Conservation (phyloP, 2,797 vertebrate genomes). For the Graptemys geographica region DNA sequence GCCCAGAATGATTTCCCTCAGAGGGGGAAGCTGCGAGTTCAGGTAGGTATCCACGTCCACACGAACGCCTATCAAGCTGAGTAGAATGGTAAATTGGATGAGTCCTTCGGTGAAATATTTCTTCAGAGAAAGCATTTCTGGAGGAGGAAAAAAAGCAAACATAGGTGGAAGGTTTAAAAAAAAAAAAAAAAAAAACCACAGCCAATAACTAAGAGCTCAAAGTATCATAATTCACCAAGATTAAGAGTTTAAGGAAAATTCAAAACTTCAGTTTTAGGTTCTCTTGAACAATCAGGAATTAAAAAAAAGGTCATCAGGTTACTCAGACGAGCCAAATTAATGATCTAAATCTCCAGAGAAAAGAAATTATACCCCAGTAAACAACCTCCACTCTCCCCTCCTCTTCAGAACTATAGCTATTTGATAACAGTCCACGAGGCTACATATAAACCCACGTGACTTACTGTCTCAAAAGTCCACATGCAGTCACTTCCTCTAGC, state of each 20-base stretch:
- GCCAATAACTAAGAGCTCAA: fast-evolving
- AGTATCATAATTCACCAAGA: fast-evolving
- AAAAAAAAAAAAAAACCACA: too few relatives aligned
- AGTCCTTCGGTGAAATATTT: slow-evolving; percentile 99
- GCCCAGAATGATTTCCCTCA: slow-evolving; percentile 99
- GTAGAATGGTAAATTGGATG: slow-evolving; percentile 99
- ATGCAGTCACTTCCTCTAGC: slow-evolving; percentile 56
- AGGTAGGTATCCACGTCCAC: slow-evolving; percentile 99
- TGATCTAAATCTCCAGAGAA: fast-evolving
- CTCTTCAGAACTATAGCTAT: slow-evolving; percentile 23
- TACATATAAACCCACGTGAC: slow-evolving; percentile 36
- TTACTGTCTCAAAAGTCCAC: slow-evolving; percentile 78
- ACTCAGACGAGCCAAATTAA: not conserved
- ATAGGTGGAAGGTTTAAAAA: not conserved
- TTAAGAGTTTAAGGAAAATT: fast-evolving
- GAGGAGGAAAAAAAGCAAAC: not conserved
- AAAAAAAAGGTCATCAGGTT: not conserved
- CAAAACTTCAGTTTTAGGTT: fast-evolving
- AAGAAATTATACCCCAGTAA: slow-evolving; percentile 4
- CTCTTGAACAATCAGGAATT: too few relatives aligned
- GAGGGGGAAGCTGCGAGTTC: slow-evolving; percentile 94
- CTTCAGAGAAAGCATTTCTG: slow-evolving; percentile 99
- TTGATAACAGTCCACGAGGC: slow-evolving; percentile 22
- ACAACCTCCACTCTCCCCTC: slow-evolving; percentile 29
- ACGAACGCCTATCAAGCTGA: slow-evolving; percentile 97